A percentile compares a stretch with the other conserved stretches of the same genome.
These are phyloP conservation scores for Potamarius usumacintae DNA, from an alignment of 2,113 vertebrate species.

Conservation along the genomic window DNA sequence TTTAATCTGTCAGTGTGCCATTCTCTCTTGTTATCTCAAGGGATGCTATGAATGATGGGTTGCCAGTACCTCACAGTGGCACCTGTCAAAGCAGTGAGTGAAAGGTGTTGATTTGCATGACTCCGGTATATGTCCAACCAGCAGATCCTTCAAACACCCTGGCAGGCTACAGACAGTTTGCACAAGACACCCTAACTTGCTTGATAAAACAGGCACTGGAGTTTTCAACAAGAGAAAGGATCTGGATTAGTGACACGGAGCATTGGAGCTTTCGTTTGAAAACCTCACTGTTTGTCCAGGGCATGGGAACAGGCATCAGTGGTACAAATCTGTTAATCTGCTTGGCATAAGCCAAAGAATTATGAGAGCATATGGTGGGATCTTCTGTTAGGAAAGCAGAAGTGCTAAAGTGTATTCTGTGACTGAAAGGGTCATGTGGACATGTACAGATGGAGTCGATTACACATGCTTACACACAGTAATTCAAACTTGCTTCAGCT, in stretches of 20 bases:
- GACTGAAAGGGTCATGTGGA: conserved; percentile 38
- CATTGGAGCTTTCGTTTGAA: conserved; percentile 33
- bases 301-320: conserved; percentile 51
- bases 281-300: conserved; percentile 41
- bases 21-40: conserved; percentile 22
- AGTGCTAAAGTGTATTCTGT: conserved; percentile 31
- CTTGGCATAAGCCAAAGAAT: conserved; percentile 58
- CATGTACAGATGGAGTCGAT: conserved; percentile 40
- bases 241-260: conserved; percentile 1
- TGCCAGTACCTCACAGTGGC: conserved; percentile 19
- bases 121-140: conserved; percentile 14
- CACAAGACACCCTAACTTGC: neutral
- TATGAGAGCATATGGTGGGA: conserved; percentile 55
- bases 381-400: conserved; percentile 45
- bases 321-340: conserved; percentile 65
- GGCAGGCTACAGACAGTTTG: conserved; percentile 25
- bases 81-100: conserved; percentile 23
- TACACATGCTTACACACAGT: conserved; percentile 38
- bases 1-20: conserved; percentile 30
- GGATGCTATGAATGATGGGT: conserved; percentile 24
- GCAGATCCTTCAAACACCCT: conserved; percentile 29
- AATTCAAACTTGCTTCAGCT: conserved; percentile 21
- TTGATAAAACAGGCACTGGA: conserved; percentile 12
- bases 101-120: conserved; percentile 33
- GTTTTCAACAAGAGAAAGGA: neutral